A percentile compares a stretch with the other conserved stretches of the same genome.
These are phyloP conservation scores for Platyscapa corneri DNA, from an alignment of 1,140 invertebrate species.

Conservation along the genomic window DNA sequence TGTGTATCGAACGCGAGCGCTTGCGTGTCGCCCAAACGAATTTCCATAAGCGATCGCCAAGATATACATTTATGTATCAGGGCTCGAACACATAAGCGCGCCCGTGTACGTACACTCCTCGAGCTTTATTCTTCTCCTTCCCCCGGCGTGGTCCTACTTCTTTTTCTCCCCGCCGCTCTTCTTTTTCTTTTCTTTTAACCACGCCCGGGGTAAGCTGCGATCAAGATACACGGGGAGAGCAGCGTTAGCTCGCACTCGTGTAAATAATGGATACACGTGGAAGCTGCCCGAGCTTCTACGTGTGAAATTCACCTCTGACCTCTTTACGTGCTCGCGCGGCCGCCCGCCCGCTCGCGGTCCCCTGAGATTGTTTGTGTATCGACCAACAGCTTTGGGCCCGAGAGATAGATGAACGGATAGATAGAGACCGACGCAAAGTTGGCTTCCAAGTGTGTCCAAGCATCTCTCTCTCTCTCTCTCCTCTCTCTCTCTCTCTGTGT, in stretches of 20 bases:
- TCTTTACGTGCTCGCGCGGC: not conserved
- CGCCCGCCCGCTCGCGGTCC: too few relatives aligned
- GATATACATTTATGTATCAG: conserved; percentile 49
- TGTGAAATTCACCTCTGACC: conserved; percentile 49
- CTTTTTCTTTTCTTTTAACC: conserved; percentile 34
- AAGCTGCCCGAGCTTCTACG: conserved; percentile 22
- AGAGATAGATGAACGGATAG: not conserved
- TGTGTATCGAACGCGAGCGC: conserved; percentile 59
- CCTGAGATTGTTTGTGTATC: too few relatives aligned
- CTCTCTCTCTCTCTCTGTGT: too few relatives aligned
- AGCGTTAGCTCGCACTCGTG: conserved; percentile 55
- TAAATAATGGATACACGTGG: conserved; percentile 68
- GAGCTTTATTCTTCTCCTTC: conserved; percentile 34
- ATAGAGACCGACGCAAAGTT: not conserved
- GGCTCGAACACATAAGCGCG: not conserved
- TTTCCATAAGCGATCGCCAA: conserved; percentile 65
- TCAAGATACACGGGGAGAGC: conserved; percentile 62
- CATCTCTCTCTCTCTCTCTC: too few relatives aligned
- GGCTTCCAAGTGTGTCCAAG: too few relatives aligned
- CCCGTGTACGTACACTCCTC: not conserved
- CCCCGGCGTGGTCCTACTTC: not conserved
- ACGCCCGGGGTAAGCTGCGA: conserved; percentile 53
- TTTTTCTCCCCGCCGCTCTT: not conserved
- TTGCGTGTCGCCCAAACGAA: conserved; percentile 62
- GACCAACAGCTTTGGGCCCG: not conserved